Conservation (phyloP, 2,113 vertebrate species). For the Dicaeum eximium region DNA sequence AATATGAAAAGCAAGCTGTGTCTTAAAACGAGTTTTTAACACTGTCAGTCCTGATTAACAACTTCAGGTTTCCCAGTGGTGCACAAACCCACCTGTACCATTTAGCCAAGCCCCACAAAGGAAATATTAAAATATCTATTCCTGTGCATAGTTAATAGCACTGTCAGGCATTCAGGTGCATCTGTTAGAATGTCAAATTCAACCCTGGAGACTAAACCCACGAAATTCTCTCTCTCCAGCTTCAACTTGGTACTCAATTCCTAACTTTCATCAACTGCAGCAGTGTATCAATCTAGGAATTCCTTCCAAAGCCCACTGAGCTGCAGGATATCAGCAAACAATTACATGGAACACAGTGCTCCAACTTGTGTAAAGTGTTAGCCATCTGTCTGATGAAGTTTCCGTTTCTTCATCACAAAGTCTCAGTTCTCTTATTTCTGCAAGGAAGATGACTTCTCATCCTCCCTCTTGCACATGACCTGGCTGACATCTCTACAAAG, state of each 20-base stretch:
- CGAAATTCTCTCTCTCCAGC: background rate
- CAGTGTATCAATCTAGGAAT: background rate
- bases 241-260: background rate
- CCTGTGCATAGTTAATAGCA: background rate
- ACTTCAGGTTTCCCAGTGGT: background rate
- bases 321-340: background rate
- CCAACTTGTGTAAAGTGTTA: background rate
- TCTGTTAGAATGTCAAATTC: background rate
- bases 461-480: background rate
- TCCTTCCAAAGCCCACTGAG: background rate
- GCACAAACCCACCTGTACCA: background rate
- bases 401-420: background rate
- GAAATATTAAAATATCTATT: background rate
- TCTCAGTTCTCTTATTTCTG: background rate
- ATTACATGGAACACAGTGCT: background rate
- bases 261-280: background rate
- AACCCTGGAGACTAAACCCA: background rate
- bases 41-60: background rate
- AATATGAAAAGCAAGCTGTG: background rate
- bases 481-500: background rate
- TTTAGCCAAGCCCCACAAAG: background rate
- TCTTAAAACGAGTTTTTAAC: background rate
- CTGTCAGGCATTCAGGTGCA: background rate
- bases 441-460: background rate
- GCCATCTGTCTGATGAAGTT: background rate